A percentile compares a stretch with the other conserved stretches of the same genome.
These are phyloP conservation scores for Timema podura DNA, from an alignment of 2,888 invertebrate species.

Conservation along the genomic window DNA sequence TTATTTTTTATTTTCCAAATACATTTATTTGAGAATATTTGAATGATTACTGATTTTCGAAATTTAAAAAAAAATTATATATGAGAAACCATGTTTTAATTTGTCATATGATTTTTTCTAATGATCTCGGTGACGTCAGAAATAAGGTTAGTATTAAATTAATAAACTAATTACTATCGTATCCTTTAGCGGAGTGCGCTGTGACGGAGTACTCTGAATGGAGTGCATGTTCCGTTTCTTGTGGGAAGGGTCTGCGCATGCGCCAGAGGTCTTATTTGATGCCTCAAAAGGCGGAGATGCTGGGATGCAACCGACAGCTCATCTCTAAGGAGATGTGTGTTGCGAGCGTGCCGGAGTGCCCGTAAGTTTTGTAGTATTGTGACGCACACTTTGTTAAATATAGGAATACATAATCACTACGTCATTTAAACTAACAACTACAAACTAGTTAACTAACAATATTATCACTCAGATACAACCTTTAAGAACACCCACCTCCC, in stretches of 20 bases:
- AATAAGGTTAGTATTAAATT: conserved; percentile 15
- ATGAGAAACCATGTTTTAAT: conserved; percentile 16
- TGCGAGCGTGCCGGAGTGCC: conserved; percentile 68
- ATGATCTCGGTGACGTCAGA: too few species aligned
- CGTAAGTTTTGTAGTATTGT: conserved; percentile 44
- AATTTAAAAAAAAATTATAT: conserved; percentile 14
- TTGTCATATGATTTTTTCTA: conserved; percentile 33
- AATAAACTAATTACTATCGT: conserved; percentile 20
- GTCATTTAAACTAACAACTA: too few species aligned
- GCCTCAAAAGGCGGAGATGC: conserved; percentile 68
- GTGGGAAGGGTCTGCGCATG: conserved; percentile 83
- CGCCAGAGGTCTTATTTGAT: conserved; percentile 66
- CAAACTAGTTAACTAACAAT: too few species aligned
- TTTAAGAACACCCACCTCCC: too few species aligned
- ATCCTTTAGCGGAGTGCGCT: conserved; percentile 68
- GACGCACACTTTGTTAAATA: too few species aligned
- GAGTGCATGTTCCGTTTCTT: conserved; percentile 78
- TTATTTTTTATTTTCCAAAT: too few species aligned
- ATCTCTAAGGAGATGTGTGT: conserved; percentile 89
- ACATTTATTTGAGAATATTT: too few species aligned
- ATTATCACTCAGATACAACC: too few species aligned
- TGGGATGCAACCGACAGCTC: conserved; percentile 67
- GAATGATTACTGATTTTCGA: conserved; percentile 9
- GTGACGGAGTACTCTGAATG: conserved; percentile 71
- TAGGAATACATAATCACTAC: too few species aligned